Base-by-base conservation (phyloP, 2,797 vertebrate genomes). In the Bucorvus abyssinicus region DNA sequence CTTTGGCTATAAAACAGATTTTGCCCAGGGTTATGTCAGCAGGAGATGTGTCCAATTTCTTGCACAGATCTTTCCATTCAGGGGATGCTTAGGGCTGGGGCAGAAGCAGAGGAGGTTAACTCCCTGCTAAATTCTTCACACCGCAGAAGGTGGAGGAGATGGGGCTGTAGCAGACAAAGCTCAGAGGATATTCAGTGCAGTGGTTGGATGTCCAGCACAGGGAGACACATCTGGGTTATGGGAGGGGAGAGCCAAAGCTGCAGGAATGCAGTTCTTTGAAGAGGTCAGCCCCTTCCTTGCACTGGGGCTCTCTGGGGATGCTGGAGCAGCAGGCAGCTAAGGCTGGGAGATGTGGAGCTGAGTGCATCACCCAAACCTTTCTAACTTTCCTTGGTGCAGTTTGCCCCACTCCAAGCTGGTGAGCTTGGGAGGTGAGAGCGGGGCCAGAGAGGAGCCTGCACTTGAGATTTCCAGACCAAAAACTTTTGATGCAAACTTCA, bases 371-470 rank as follows among this genome's bases (percentile, higher is more conserved):
- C 34, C 69, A 77, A 52, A 69, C 1, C 8, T 50, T n/a, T n/a
- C 68, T n/a, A 38, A 36, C 64, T 42, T 29, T 24, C 14, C 19
- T 68, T 3, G 0, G 11, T 56, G 67, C 61, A 52, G 14, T 47
- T 75, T 68, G 27, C 4, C 19, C 14, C 2, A 1, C 34, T 57
- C 38, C 0, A 0, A 69, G 14, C 50, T 63, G 12, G 17, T 74
- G 60, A 84, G 30, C 30, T 30, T 52, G 36, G 50, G 24, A 80
- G 22, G 67, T 1, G 6, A 77, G 14, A 73, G 30, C 4, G 3
- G 47, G 22, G 44, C 12, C 77, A 79, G 57, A 64, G 36, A 65
- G 29, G 5, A 82, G 9, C 23, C 32, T 57, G 42, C 15, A 29
- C 26, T 45, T n/a, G 27, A 55, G 19, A 34, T 42, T 85, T 67